Conservation (phyloP, 2,113 vertebrate species). For the Atherinomorus stipes region DNA sequence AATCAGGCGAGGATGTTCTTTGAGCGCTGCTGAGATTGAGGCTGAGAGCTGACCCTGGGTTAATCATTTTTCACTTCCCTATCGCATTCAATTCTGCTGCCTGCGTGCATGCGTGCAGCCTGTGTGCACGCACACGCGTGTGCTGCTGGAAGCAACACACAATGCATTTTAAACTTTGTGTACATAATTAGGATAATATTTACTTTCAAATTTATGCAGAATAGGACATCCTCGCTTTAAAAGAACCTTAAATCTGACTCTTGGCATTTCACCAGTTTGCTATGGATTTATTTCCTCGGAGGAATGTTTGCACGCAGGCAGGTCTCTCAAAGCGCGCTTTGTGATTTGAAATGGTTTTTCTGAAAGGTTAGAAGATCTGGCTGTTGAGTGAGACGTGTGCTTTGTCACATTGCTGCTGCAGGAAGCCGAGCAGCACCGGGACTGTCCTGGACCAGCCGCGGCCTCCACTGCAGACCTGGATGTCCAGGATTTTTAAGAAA, state of each 20-base stretch:
- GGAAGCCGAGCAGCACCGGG: background rate
- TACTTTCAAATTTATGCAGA: conserved; percentile 62
- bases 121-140: conserved; percentile 43
- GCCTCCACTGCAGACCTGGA: background rate
- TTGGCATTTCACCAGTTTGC: conserved; percentile 45
- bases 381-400: background rate
- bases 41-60: conserved; percentile 91
- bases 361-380: conserved; percentile 37
- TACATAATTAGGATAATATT: conserved; percentile 65
- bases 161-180: conserved; percentile 66
- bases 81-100: conserved; percentile 88
- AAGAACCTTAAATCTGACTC: conserved; percentile 37
- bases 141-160: conserved; percentile 41
- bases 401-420: conserved; percentile 9
- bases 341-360: conserved; percentile 33
- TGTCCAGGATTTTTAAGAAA: no score
- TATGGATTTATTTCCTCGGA: conserved; percentile 34
- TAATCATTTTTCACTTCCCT: conserved; percentile 98
- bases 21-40: conserved; percentile 91
- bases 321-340: conserved; percentile 22
- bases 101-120: conserved; percentile 45
- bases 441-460: conserved; percentile 41
- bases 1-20: conserved; percentile 93
- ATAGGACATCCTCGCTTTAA: conserved; percentile 17
- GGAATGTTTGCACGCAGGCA: conserved; percentile 30